Conservation (phyloP, 1,140 invertebrate genomes). For the Calosoma granatense region DNA sequence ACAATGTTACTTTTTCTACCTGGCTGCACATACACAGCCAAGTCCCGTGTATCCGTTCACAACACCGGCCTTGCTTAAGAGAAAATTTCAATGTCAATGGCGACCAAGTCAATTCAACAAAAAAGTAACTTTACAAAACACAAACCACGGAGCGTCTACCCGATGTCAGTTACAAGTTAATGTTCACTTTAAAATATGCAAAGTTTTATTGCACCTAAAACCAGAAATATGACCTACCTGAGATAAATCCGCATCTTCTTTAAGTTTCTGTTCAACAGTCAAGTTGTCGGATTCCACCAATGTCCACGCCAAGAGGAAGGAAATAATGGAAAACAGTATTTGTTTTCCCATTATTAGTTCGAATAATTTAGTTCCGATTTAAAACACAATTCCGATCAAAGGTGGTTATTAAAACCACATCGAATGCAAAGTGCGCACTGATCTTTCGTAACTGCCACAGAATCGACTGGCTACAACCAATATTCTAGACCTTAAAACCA, state of each 20-base stretch:
- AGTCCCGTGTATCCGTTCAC: neutral
- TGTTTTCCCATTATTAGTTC: neutral
- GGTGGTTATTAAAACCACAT: no score
- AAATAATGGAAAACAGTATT: slow-evolving; percentile 13
- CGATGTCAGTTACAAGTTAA: no score
- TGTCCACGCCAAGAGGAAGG: slow-evolving; percentile 3
- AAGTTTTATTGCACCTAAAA: neutral
- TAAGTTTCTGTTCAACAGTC: slow-evolving; percentile 30
- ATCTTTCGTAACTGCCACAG: neutral
- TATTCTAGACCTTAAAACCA: neutral
- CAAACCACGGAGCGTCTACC: no score
- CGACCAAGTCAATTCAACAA: neutral
- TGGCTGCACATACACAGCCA: neutral
- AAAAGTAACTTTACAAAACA: no score
- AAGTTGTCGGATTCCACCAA: neutral
- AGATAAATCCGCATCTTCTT: slow-evolving; percentile 37
- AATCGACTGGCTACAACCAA: neutral
- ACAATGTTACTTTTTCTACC: neutral
- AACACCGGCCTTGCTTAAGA: neutral
- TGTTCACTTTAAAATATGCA: neutral
- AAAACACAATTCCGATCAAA: neutral
- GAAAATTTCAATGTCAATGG: neutral
- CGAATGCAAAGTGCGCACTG: no score
- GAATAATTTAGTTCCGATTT: neutral
- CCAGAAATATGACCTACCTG: slow-evolving; percentile 28